Evolutionary conservation across 1,140 invertebrate genomes (phyloP).

Genomic region (Sinella curviseta): DNA sequence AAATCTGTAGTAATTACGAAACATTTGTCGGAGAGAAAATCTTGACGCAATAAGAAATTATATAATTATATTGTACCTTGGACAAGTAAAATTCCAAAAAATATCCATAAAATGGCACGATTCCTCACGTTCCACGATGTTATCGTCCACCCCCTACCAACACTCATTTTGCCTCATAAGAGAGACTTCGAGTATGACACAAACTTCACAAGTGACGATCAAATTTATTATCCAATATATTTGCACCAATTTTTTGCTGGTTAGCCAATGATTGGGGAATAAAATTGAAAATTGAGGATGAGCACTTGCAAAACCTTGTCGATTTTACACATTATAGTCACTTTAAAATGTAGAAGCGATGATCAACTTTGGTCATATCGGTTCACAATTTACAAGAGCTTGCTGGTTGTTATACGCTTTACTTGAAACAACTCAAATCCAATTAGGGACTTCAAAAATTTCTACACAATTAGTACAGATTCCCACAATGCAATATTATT

Average conservation of each 20-base stretch:
- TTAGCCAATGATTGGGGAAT: not conserved
- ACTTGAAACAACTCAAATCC: not conserved
- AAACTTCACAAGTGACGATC: not conserved
- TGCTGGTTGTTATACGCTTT: too few relatives aligned
- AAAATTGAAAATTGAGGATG: not conserved
- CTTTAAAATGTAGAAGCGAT: not conserved
- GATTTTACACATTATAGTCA: not conserved
- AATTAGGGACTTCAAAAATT: conserved; percentile 13
- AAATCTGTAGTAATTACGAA: too few relatives aligned
- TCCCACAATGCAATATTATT: not conserved
- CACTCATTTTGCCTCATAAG: conserved; percentile 17
- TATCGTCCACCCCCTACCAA: not conserved
- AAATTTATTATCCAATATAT: not conserved
- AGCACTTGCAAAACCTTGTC: not conserved
- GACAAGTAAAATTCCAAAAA: not conserved
- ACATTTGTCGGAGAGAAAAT: too few relatives aligned
- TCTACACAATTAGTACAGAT: conserved; percentile 21
- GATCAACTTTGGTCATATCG: too few relatives aligned
- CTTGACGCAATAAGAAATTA: too few relatives aligned
- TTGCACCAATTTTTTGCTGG: not conserved
- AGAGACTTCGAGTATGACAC: conserved; percentile 3
- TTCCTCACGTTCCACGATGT: not conserved
- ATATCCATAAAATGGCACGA: not conserved
- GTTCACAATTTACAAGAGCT: too few relatives aligned
- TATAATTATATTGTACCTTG: too few relatives aligned